Base-by-base conservation (phyloP, 1,140 invertebrate genomes). In the Polyergus mexicanus region DNA sequence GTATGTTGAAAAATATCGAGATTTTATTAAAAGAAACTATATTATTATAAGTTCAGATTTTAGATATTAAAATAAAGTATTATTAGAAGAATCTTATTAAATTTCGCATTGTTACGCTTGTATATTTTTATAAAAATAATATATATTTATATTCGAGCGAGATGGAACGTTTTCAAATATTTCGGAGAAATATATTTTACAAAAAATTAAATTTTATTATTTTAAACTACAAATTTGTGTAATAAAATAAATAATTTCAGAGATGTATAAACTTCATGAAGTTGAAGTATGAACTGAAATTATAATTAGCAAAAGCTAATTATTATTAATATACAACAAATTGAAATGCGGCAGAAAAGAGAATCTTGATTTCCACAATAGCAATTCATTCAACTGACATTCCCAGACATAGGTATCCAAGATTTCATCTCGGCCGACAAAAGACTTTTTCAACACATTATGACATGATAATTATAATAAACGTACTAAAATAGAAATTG, bases 301-400 rank as follows among this genome's bases (percentile, higher is more conserved):
- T 10, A 38, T 22, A 13, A 72, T 11, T n/a, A 66, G n/a, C 10
- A 11, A 5, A 13, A 74, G 3, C 2, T 44, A 44, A 38, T 38
- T 38, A 44, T 41, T 41, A 44, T 44, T 58, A 58, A 35, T 58
- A 74, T 11, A 56, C 5, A 69, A 25, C 13, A 47, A 1, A 32
- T 10, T 58, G 5, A 74, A 74, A 38, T 74, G 32, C 8, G 6
- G 7, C 8, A 56, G n/a, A 44, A 44, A 41, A 58, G 13, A 22
- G 5, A 8, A 58, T 74, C 35, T 10, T 71, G 22, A 35, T 25
- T 16, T 74, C 13, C 16, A 75, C 51, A 74, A 58, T 69, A 35
- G 63, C 32, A 11, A 51, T 69, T 47, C 7, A 47, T 19, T 28
- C 13, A 51, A 68, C 22, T 44, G 3, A 28, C 25, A 28, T 63